A percentile compares a stretch with the other conserved stretches of the same genome.
Evolutionary conservation across 2,113 vertebrate species (phyloP).

Genomic region (Rhynchomys soricoides): DNA sequence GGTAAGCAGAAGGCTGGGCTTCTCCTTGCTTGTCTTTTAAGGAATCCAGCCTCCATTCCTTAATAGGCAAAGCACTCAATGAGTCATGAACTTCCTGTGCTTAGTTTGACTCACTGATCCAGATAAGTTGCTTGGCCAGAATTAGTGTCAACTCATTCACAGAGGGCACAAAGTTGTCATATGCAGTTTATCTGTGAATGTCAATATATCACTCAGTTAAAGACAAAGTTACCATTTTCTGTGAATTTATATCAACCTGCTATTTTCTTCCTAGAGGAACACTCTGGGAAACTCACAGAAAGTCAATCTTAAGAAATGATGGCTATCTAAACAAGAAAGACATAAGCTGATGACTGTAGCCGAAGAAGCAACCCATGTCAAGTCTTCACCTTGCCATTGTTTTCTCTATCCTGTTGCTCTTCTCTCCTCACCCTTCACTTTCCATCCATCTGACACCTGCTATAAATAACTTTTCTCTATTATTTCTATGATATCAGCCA

Average conservation of each 20-base stretch:
- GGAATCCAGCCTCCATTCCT: background rate
- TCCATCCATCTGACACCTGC: background rate
- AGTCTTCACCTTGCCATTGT: background rate
- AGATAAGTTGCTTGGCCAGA: background rate
- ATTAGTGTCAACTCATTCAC: background rate
- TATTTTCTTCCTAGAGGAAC: background rate
- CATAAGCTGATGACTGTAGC: background rate
- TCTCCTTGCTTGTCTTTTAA: background rate
- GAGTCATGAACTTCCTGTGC: rapidly evolving
- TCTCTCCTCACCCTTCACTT: background rate
- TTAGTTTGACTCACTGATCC: background rate
- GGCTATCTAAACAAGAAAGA: background rate
- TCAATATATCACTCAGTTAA: background rate
- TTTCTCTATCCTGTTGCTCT: background rate
- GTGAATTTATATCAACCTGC: background rate
- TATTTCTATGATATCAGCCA: background rate
- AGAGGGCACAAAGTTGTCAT: background rate
- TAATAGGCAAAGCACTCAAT: background rate
- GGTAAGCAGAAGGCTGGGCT: background rate
- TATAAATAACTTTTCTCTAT: background rate
- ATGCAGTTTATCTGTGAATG: background rate
- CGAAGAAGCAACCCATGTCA: background rate
- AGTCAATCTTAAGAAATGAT: background rate
- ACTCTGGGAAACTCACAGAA: background rate
- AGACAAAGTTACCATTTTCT: background rate